Evolutionary conservation across 2,113 vertebrate genomes (phyloP).

Genomic region (Amphiprion ocellaris): DNA sequence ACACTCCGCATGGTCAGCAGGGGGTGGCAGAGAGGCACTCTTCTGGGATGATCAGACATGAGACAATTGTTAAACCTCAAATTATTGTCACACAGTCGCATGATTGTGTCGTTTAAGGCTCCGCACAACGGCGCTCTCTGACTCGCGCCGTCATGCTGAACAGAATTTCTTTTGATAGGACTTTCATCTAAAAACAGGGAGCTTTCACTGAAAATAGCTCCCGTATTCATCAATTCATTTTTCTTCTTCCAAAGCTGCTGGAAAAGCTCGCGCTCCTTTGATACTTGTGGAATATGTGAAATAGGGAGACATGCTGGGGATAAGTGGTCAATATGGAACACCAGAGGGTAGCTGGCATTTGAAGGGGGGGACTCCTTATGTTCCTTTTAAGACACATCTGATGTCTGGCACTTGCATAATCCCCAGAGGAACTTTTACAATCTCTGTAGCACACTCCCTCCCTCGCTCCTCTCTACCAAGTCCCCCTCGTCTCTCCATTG

Average conservation of each 20-base stretch:
- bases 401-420: slow-evolving; percentile 59
- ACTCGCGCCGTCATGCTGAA: background rate
- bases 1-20: slow-evolving; percentile 86
- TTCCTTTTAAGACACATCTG: slow-evolving; percentile 50
- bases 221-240: slow-evolving; percentile 13
- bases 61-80: background rate
- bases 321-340: slow-evolving; percentile 54
- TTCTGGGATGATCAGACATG: slow-evolving; percentile 15
- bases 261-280: background rate
- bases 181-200: slow-evolving; percentile 21
- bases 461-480: background rate
- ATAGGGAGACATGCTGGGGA: slow-evolving; percentile 23
- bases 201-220: background rate
- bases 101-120: background rate
- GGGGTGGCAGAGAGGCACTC: slow-evolving; percentile 58
- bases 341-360: slow-evolving; percentile 26
- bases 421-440: slow-evolving; percentile 48
- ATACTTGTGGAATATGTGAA: slow-evolving; percentile 23
- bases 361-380: slow-evolving; percentile 36
- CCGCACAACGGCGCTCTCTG: background rate
- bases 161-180: slow-evolving; percentile 2
- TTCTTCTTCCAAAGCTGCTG: background rate
- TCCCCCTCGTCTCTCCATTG: background rate
- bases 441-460: slow-evolving; percentile 11
- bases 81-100: background rate